A percentile compares a stretch with the other conserved stretches of the same genome.
Evolutionary conservation across 2,888 invertebrate genomes (phyloP).

Genomic region (Cryptophagus acutangulus): DNA sequence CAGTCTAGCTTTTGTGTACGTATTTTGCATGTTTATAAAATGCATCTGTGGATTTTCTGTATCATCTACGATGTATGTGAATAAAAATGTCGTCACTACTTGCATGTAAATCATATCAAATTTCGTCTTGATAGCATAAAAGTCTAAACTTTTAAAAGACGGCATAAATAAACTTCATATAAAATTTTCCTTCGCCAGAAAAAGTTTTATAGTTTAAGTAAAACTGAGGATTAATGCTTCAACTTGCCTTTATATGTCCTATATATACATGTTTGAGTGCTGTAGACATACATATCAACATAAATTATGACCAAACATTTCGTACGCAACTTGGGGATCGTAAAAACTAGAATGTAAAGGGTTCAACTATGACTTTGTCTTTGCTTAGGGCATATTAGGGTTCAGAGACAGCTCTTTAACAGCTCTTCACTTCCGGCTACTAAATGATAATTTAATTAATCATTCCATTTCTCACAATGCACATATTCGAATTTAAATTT

Average conservation of each 20-base stretch:
- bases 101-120: neutral
- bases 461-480: too few relatives aligned
- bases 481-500: too few relatives aligned
- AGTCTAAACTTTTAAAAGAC: neutral
- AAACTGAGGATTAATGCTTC: neutral
- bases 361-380: neutral
- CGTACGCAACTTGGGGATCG: neutral
- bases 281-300: neutral
- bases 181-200: neutral
- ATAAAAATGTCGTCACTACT: slow-evolving; percentile 1
- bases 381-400: slow-evolving; percentile 1
- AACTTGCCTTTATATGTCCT: neutral
- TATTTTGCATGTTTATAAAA: too few relatives aligned
- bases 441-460: neutral
- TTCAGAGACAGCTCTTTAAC: neutral
- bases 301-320: neutral
- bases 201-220: slow-evolving; percentile 1
- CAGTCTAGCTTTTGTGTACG: too few relatives aligned
- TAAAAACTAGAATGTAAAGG: neutral
- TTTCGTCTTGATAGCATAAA: too few relatives aligned
- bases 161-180: neutral
- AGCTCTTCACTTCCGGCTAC: neutral
- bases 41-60: slow-evolving; percentile 2
- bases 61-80: too few relatives aligned
- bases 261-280: neutral